Conservation (phyloP, 2,888 invertebrate species). For the Calameuta pallipes region DNA sequence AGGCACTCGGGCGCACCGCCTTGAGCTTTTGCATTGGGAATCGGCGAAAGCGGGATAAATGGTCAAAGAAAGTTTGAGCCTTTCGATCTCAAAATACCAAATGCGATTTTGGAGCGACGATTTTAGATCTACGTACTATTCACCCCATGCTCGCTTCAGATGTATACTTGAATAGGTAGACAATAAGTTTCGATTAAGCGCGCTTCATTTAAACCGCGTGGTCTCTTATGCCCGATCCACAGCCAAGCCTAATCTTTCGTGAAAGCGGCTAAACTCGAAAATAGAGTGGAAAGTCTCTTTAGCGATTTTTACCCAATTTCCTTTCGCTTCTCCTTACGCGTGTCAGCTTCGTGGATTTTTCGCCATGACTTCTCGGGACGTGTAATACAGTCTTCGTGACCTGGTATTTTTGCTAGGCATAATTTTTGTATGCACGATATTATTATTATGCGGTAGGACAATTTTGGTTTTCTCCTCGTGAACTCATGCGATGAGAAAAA, state of each 20-base stretch:
- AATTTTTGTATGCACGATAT: background rate
- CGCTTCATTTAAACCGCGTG: conserved; percentile 11
- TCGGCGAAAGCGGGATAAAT: conserved; percentile 8
- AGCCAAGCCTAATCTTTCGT: background rate
- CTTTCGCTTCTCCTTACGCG: background rate
- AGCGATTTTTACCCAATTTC: background rate
- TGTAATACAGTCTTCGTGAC: too few relatives aligned
- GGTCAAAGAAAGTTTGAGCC: background rate
- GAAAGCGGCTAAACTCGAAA: background rate
- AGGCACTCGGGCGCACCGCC: conserved; percentile 10
- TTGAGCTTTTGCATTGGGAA: conserved; percentile 12
- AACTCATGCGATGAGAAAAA: background rate
- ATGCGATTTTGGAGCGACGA: conserved; percentile 14
- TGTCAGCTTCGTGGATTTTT: background rate
- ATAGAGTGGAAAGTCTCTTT: background rate
- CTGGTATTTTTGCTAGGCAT: too few relatives aligned
- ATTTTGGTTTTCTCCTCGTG: background rate
- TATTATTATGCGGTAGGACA: background rate
- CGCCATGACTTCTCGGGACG: background rate
- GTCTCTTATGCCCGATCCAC: background rate
- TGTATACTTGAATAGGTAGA: conserved; percentile 17
- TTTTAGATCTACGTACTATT: background rate
- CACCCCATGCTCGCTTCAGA: conserved; percentile 10
- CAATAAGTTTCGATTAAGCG: conserved; percentile 8
- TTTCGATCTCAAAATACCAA: conserved; percentile 13